Evolutionary conservation across 2,888 invertebrate species (phyloP).

Genomic region (Rhagonycha fulva): DNA sequence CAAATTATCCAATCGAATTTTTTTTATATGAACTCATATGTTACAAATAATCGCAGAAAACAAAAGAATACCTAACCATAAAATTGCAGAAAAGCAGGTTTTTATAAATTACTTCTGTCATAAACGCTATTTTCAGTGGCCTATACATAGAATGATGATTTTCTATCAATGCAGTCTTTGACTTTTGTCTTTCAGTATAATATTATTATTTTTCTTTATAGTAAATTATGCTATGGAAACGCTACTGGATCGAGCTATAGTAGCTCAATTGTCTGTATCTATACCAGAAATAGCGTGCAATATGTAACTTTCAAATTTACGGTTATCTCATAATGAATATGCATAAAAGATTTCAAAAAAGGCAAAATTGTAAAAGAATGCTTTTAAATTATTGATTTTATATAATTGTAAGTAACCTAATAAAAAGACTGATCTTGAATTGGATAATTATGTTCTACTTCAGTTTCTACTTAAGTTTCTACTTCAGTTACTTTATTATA

Average conservation of each 20-base stretch:
- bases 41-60: too few relatives aligned
- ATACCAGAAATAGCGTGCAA: not conserved
- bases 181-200: too few relatives aligned
- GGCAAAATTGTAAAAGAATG: not conserved
- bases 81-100: too few relatives aligned
- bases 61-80: too few relatives aligned
- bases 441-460: not conserved
- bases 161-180: too few relatives aligned
- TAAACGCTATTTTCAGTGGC: too few relatives aligned
- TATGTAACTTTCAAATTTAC: not conserved
- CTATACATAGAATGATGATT: too few relatives aligned
- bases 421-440: not conserved
- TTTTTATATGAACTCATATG: too few relatives aligned
- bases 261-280: not conserved
- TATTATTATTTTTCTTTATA: not conserved
- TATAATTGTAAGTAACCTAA: not conserved
- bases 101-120: too few relatives aligned
- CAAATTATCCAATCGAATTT: too few relatives aligned
- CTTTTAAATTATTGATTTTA: not conserved
- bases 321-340: not conserved
- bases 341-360: not conserved
- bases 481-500: too few relatives aligned
- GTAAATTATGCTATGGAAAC: not conserved
- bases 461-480: not conserved
- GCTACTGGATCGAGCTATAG: not conserved